Evolutionary conservation across 2,888 invertebrate species (phyloP).

Genomic region (Matsumyia berberina): DNA sequence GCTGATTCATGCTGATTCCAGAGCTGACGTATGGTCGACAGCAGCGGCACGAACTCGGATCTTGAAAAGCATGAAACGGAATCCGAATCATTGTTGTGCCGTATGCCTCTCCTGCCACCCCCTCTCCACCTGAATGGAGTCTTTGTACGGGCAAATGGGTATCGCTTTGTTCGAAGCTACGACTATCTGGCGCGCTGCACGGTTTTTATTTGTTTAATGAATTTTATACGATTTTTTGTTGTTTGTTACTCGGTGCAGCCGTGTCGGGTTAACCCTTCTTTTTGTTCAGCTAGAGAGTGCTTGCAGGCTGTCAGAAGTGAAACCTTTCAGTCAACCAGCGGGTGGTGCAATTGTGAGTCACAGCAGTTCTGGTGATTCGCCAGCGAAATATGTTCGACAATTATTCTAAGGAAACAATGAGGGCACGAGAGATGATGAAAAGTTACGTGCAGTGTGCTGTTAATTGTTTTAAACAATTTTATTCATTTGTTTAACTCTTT

Average conservation of each 20-base stretch:
- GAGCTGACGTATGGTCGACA: constrained; percentile 26
- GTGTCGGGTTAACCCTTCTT: constrained; percentile 53
- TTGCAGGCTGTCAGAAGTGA: constrained; percentile 66
- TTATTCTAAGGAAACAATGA: neutral
- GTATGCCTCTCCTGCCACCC: neutral
- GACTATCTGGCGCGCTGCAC: constrained; percentile 50
- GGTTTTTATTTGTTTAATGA: constrained; percentile 65
- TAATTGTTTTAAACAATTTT: neutral
- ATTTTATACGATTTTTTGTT: constrained; percentile 50
- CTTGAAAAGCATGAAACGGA: constrained; percentile 34
- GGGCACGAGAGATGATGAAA: neutral
- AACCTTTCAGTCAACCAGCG: constrained; percentile 67
- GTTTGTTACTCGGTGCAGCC: constrained; percentile 40
- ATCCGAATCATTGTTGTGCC: constrained; percentile 32
- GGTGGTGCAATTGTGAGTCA: constrained; percentile 59
- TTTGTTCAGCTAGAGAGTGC: constrained; percentile 1
- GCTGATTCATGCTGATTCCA: constrained; percentile 63
- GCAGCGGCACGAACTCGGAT: constrained; percentile 42
- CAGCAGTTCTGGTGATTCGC: constrained; percentile 41
- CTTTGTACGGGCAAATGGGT: constrained; percentile 58
- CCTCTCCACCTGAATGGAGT: constrained; percentile 26
- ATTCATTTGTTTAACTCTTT: neutral
- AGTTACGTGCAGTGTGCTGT: neutral
- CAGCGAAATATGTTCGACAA: constrained; percentile 30
- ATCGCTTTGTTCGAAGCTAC: constrained; percentile 63